Evolutionary conservation across 1,140 invertebrate genomes (phyloP).

Genomic region (Oryctes rhinoceros): DNA sequence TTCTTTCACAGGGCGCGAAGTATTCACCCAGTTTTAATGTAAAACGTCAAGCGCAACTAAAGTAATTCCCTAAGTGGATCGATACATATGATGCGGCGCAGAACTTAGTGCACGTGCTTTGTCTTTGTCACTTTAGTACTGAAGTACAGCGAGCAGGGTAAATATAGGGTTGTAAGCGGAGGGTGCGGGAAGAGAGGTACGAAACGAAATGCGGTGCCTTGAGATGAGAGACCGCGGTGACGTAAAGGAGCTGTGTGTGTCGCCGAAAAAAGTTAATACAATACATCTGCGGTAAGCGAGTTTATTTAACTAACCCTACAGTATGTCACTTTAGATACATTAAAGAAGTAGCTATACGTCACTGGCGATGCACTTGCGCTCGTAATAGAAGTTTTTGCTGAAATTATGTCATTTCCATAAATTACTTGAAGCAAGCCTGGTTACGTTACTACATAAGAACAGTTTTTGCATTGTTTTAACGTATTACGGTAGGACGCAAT

Average conservation of each 20-base stretch:
- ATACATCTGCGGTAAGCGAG: not conserved
- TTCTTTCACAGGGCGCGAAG: not conserved
- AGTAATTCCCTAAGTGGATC: slow-evolving; percentile 25
- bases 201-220: too few relatives aligned
- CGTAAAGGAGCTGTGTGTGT: too few relatives aligned
- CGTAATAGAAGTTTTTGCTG: too few relatives aligned
- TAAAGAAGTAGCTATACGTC: not conserved
- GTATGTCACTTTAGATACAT: not conserved
- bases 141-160: not conserved
- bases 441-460: too few relatives aligned
- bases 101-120: slow-evolving; percentile 13
- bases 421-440: too few relatives aligned
- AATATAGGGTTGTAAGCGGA: not conserved
- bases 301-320: not conserved
- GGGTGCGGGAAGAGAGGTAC: not conserved
- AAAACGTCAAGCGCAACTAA: slow-evolving; percentile 10
- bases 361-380: too few relatives aligned
- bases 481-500: too few relatives aligned
- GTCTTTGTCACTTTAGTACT: not conserved
- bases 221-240: too few relatives aligned
- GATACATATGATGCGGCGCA: slow-evolving; percentile 13
- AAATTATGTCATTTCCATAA: too few relatives aligned
- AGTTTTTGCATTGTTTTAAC: too few relatives aligned
- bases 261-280: not conserved
- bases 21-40: slow-evolving; percentile 13